Conservation (phyloP, 1,140 invertebrate species). For the Lordiphosa stackelbergi region DNA sequence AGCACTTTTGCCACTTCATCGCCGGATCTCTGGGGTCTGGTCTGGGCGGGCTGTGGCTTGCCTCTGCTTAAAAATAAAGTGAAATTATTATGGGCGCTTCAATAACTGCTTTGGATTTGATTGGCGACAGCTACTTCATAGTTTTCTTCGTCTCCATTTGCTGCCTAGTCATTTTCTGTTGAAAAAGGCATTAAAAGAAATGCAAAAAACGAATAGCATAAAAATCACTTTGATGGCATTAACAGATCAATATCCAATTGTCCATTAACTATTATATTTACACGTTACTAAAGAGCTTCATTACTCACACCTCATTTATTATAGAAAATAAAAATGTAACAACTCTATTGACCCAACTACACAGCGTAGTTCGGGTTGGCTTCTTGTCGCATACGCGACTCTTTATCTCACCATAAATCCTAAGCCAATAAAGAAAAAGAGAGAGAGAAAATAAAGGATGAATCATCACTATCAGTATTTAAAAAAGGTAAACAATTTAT, state of each 20-base stretch:
- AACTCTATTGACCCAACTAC: slow-evolving; percentile 40
- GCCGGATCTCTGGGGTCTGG: slow-evolving; percentile 20
- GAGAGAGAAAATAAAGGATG: too few relatives aligned
- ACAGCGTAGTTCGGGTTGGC: slow-evolving; percentile 30
- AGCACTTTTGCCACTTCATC: slow-evolving; percentile 68
- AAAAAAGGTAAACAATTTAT: too few relatives aligned
- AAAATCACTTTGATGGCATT: slow-evolving; percentile 27
- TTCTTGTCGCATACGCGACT: background rate
- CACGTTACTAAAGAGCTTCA: slow-evolving; percentile 12
- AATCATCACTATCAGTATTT: too few relatives aligned
- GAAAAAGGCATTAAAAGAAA: slow-evolving; percentile 26
- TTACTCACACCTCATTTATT: slow-evolving; percentile 21
- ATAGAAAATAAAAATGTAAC: slow-evolving; percentile 9
- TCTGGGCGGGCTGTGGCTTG: slow-evolving; percentile 20
- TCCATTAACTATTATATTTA: too few relatives aligned
- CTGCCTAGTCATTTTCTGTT: slow-evolving; percentile 5
- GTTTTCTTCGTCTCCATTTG: slow-evolving; percentile 7
- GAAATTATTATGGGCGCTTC: slow-evolving; percentile 62
- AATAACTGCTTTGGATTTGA: slow-evolving; percentile 44
- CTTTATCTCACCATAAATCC: too few relatives aligned
- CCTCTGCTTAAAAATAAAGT: slow-evolving; percentile 51
- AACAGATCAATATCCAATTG: slow-evolving; percentile 20
- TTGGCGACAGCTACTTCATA: slow-evolving; percentile 38
- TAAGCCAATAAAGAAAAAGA: too few relatives aligned
- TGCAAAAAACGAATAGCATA: slow-evolving; percentile 51